Conservation (phyloP, 2,888 invertebrate species). For the Cataglyphis albicans region DNA sequence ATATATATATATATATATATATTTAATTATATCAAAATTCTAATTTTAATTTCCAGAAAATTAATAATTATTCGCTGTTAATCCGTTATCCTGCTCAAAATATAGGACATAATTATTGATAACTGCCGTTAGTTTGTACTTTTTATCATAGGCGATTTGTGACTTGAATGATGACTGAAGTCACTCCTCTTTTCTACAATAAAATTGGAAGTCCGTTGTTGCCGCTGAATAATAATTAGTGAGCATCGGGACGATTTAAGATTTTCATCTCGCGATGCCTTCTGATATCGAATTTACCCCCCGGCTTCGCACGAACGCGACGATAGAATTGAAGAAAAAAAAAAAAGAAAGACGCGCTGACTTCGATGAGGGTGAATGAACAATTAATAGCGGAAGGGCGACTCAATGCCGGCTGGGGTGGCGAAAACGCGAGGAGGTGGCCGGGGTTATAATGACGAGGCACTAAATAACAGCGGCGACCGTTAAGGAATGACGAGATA, state of each 20-base stretch:
- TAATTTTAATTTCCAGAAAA: neutral
- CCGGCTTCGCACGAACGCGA: slow-evolving; percentile 40
- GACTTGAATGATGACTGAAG: neutral
- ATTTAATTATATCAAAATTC: neutral
- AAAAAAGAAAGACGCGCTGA: slow-evolving; percentile 34
- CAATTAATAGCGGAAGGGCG: slow-evolving; percentile 61
- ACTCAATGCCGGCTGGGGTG: slow-evolving; percentile 29
- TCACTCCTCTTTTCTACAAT: neutral
- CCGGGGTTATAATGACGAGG: slow-evolving; percentile 75
- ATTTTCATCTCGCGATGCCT: slow-evolving; percentile 51
- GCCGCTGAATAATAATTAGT: slow-evolving; percentile 41
- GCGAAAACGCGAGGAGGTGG: slow-evolving; percentile 35
- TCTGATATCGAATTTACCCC: slow-evolving; percentile 54
- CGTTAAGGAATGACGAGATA: slow-evolving; percentile 79
- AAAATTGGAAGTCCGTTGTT: slow-evolving; percentile 16
- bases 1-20: neutral
- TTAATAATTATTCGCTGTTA: neutral
- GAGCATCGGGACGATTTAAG: slow-evolving; percentile 26
- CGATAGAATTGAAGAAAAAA: slow-evolving; percentile 51
- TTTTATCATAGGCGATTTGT: neutral
- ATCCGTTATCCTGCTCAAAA: neutral
- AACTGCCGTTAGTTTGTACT: neutral
- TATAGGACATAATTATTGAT: neutral
- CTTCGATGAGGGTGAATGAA: slow-evolving; percentile 71
- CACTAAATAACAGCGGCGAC: slow-evolving; percentile 76